These are phyloP conservation scores for Pyxicephalus adspersus DNA, from an alignment of 2,113 vertebrate species.

Conservation along the genomic window DNA sequence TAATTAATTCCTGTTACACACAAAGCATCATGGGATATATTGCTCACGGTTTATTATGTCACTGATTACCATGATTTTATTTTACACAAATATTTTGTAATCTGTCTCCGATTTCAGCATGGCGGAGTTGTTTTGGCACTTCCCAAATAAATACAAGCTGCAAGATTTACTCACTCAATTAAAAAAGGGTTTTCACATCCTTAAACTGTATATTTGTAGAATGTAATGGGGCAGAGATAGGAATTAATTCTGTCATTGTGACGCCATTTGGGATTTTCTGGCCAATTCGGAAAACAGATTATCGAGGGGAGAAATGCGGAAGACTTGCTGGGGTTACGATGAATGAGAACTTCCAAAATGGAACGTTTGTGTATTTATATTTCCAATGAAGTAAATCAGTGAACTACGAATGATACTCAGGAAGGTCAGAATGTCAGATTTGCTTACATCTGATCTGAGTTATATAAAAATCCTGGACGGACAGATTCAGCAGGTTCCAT, in stretches of 20 bases:
- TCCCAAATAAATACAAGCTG: constrained; percentile 16
- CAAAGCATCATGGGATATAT: neutral
- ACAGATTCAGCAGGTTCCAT: too few relatives aligned
- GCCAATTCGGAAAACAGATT: neutral
- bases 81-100: constrained; percentile 10
- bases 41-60: constrained; percentile 1
- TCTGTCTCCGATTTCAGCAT: neutral
- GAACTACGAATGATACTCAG: too few relatives aligned
- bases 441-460: too few relatives aligned
- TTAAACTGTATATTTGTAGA: constrained; percentile 25
- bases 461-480: too few relatives aligned
- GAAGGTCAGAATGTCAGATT: too few relatives aligned
- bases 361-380: too few relatives aligned
- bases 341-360: neutral
- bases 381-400: too few relatives aligned
- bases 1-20: neutral
- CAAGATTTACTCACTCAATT: constrained; percentile 49
- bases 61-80: neutral
- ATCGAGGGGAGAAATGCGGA: neutral
- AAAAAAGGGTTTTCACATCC: neutral
- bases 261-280: neutral
- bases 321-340: neutral
- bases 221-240: constrained; percentile 43
- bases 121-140: constrained; percentile 5
- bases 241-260: constrained; percentile 13